Evolutionary conservation across 2,113 vertebrate species (phyloP).

Genomic region (Dendrocopos noguchii): DNA sequence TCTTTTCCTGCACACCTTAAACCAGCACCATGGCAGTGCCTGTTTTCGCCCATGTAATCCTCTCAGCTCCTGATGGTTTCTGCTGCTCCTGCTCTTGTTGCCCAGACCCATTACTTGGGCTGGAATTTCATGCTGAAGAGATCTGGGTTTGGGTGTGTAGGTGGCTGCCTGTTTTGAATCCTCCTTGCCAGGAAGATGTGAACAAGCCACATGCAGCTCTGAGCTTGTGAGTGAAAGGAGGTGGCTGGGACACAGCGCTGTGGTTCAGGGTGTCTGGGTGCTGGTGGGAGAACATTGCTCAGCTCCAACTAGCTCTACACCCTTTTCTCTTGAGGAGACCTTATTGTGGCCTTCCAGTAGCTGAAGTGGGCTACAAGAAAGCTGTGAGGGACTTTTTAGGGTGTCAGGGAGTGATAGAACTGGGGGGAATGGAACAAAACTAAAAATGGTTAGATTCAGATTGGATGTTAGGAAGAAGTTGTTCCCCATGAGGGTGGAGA

Average conservation of each 20-base stretch:
- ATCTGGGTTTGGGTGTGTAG: not conserved
- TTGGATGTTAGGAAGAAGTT: no score
- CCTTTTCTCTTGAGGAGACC: not conserved
- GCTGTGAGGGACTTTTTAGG: no score
- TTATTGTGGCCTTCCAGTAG: no score
- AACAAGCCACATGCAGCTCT: not conserved
- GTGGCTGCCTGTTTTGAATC: constrained; percentile 49
- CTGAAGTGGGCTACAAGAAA: no score
- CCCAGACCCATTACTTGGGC: not conserved
- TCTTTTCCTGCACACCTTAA: not conserved
- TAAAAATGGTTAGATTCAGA: no score
- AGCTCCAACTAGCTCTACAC: not conserved
- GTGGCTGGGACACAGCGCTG: not conserved
- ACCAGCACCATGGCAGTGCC: not conserved
- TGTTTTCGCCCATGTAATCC: not conserved
- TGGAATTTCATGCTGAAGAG: not conserved
- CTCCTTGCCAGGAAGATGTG: constrained; percentile 23
- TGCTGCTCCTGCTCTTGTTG: constrained; percentile 4
- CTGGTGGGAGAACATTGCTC: not conserved
- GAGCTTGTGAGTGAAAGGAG: not conserved
- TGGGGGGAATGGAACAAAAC: no score
- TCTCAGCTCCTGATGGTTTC: constrained; percentile 1
- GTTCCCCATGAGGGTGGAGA: no score
- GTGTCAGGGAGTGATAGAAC: no score
- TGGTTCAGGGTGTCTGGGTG: not conserved